These are phyloP conservation scores for Protophormia terraenovae DNA, from an alignment of 2,888 invertebrate genomes.

Conservation along the genomic window DNA sequence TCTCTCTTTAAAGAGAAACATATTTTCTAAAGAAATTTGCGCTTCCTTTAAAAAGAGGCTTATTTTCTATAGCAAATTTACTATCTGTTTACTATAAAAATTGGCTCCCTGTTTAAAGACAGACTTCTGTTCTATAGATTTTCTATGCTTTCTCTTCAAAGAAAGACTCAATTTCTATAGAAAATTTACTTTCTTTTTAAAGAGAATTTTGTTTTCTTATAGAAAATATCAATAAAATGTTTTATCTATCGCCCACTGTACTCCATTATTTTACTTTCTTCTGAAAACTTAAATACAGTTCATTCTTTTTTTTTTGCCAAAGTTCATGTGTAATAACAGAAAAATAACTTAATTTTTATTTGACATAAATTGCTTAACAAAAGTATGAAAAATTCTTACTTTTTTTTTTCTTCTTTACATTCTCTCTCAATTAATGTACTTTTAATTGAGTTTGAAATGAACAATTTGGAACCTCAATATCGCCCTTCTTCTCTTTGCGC, in stretches of 20 bases:
- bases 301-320: neutral
- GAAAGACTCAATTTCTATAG: too few species aligned
- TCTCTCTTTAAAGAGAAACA: too few species aligned
- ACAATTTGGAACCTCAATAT: neutral
- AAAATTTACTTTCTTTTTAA: too few species aligned
- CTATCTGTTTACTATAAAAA: too few species aligned
- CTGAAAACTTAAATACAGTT: neutral
- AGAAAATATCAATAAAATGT: too few species aligned
- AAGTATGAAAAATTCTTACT: neutral
- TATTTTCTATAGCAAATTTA: too few species aligned
- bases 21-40: too few species aligned
- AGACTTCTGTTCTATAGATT: too few species aligned
- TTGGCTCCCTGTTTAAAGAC: too few species aligned
- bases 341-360: neutral
- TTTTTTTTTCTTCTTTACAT: neutral
- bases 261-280: neutral
- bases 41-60: too few species aligned
- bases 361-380: neutral
- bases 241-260: neutral
- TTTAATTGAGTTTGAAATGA: neutral
- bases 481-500: neutral
- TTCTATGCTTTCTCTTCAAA: too few species aligned
- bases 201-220: too few species aligned
- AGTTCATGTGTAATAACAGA: neutral
- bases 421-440: neutral